Base-by-base conservation (phyloP, 1,140 invertebrate genomes). In the Lordiphosa stackelbergi region DNA sequence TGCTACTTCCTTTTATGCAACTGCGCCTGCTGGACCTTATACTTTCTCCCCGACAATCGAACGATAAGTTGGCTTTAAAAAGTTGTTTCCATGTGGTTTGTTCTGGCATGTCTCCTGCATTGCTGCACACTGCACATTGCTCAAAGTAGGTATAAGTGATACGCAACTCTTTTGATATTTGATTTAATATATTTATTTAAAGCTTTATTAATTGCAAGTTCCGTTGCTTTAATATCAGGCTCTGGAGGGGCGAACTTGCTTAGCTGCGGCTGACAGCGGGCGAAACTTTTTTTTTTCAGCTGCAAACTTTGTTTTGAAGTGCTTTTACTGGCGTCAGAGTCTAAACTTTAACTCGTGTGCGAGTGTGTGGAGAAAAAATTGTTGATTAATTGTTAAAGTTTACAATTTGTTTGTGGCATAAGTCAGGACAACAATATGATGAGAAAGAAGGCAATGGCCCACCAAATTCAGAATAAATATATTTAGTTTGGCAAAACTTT, bases 301-400 rank as follows among this genome's bases (percentile, higher is more conserved):
- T 24, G 12, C 43, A 28, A 63, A 62, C 42, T 65, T 55, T 5
- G 51, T 40, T 45, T 38, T 49, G 31, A 51, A 47, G 56, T 46
- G 36, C 51, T 51, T 69, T 53, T 68, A 38, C 48, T 61, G 55
- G 43, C 40, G 8, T 57, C 19, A 43, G 43, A 22, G 19, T 57
- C 28, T 5, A 69, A 69, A 69, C 55, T 69, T 69, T 54, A 45
- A 54, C 60, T 24, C 34, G 41, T 12, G 5, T 24, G 31, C 6
- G 12, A 12, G 24, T 48, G 11, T 37, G 34, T 12, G 24, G 28
- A 10, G 22, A 19, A 53, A 16, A 53, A 43, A 3, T 36, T 37
- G 22, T 16, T 69, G 66, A 69, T 69, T 69, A 69, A 69, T 69
- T 69, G 52, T 46, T 37, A 37, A 69, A 69, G 66, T 69, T 69